A percentile compares a stretch with the other conserved stretches of the same genome.
phyloP scores from a whole-genome alignment of 2,113 vertebrate genomes.

The Toxostoma redivivum region DNA sequence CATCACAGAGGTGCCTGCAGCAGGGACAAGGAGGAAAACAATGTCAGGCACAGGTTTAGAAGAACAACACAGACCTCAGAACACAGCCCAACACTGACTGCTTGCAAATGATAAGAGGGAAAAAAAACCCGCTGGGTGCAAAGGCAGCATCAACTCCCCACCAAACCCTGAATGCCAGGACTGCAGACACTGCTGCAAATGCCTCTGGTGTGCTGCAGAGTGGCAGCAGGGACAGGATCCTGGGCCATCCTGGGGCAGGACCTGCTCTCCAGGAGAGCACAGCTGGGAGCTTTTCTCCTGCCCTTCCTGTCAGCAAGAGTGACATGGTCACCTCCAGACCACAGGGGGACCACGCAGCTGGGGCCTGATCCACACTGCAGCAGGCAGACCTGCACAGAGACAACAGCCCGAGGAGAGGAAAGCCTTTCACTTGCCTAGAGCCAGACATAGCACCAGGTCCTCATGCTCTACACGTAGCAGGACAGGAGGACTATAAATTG shows the following conservation, averaged over 20 bases:
- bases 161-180: neutral
- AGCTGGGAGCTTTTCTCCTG: neutral
- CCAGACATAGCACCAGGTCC: neutral
- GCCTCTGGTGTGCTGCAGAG: neutral
- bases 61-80: neutral
- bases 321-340: neutral
- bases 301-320: neutral
- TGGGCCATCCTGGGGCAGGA: neutral
- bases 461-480: constrained; percentile 68
- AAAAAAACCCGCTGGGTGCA: neutral
- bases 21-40: neutral
- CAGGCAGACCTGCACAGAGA: neutral
- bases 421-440: neutral
- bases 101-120: neutral
- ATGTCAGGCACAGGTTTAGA: neutral
- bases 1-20: constrained; percentile 94
- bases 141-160: neutral
- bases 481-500: constrained; percentile 70
- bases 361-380: neutral
- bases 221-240: neutral
- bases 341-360: neutral
- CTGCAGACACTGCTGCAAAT: neutral
- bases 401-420: neutral
- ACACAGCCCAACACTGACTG: neutral
- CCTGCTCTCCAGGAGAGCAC: neutral